Base-by-base conservation (phyloP, 2,888 invertebrate genomes). In the Drosophila cyrtoloma region DNA sequence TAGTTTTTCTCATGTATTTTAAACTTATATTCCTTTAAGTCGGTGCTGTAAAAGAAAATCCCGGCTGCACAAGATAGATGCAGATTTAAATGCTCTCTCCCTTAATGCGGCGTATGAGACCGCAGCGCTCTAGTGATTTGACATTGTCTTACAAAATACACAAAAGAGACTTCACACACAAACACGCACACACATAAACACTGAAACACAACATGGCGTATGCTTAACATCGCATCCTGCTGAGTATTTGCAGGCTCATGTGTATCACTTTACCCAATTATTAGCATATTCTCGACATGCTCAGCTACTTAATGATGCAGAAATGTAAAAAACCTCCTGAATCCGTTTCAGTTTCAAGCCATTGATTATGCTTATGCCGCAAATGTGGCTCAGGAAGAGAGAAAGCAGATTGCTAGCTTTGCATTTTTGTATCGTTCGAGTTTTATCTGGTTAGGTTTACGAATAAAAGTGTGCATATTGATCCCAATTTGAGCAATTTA, bases 271-370 rank as follows among this genome's bases (percentile, higher is more conserved):
- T 44, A 62, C 37, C 39, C 72, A 57, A 65, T 73, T 79, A 79
- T 79, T 79, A 80, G 80, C 79, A 79, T 79, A 79, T 76, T 79
- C 68, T 63, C 80, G 59, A 79, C 80, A 79, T 65, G 80, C 80
- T 69, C 55, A 53, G 76, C 77, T 69, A 79, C 79, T 79, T 79
- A 79, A 79, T 79, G 73, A 79, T 79, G 78, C 79, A 80, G 73
- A 79, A 79, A 79, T 79, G 52, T 75, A 53, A 44, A 53, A 53
- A 47, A 79, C 71, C 51, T 66, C 62, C 44, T 32, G 55, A 55
- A 79, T 73, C 68, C 63, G 39, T 55, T 52, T n/a, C 76, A 69
- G 79, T 76, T 72, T 76, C 63, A 47, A 72, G 44, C 68, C 65
- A 79, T 79, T 79, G 79, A 79, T 80, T 79, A 79, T 79, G 77